Percentiles rank a stretch among this genome's conserved stretches.
Evolutionary conservation across 1,140 invertebrate genomes (phyloP).

Genomic region (Neotoxoptera formosana): DNA sequence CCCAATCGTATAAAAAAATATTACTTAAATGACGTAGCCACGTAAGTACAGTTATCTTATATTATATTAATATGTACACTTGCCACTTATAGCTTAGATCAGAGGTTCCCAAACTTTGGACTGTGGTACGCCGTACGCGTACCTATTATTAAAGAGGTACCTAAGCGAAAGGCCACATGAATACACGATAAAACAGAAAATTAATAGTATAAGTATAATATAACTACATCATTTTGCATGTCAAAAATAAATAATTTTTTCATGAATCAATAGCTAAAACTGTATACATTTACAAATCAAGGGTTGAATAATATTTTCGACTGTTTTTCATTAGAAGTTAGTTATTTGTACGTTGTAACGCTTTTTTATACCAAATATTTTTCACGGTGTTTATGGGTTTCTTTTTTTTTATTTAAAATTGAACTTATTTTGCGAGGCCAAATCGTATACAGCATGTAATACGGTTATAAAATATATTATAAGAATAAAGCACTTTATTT

Average conservation of each 20-base stretch:
- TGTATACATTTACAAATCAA: background rate
- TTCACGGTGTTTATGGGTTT: background rate
- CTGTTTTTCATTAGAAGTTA: background rate
- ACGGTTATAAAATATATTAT: constrained; percentile 3
- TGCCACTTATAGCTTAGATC: too few relatives aligned
- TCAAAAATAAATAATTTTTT: background rate
- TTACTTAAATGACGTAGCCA: too few relatives aligned
- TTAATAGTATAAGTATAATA: too few relatives aligned
- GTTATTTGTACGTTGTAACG: background rate
- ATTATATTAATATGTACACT: background rate
- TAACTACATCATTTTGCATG: background rate
- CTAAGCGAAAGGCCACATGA: too few relatives aligned
- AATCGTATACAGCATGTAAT: background rate
- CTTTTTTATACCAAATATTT: background rate
- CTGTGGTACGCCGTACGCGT: too few relatives aligned
- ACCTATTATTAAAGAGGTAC: too few relatives aligned
- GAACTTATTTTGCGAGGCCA: background rate
- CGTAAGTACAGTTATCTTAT: too few relatives aligned
- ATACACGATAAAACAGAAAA: background rate
- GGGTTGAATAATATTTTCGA: background rate
- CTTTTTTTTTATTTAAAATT: background rate
- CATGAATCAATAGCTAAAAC: background rate
- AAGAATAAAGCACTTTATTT: constrained; percentile 18
- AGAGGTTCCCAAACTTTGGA: too few relatives aligned
- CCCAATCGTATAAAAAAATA: too few relatives aligned